Evolutionary conservation across 2,113 vertebrate species (phyloP), one percentile per base, ranked within the genome.

Genomic region (Cyrtonyx montezumae): DNA sequence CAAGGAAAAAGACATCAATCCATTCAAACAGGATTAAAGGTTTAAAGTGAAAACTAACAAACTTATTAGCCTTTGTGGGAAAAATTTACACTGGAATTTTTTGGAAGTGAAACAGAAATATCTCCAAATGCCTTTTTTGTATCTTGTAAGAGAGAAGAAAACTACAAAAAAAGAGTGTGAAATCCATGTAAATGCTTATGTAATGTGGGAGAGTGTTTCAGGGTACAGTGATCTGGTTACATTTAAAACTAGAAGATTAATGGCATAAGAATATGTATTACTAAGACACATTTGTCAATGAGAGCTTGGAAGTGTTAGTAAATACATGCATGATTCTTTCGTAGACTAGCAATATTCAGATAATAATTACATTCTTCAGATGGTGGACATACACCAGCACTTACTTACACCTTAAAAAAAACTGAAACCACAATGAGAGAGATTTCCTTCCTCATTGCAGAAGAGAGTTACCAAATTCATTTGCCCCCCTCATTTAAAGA

Each of bases 21-120:
- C 89, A 90, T 96, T 97, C 93, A 97, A 96, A 96, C 58, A 94
- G 96, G 88, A 94, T 93, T 93, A 96, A 96, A 95, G 91, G 61
- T 94, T 96, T 95, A 91, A 80, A 91, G 30, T 93, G 71, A 97
- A 97, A 96, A 97, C 88, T 82, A 95, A 82, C 79, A 95, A 89
- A 93, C 65, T 95, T 79, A 18, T 91, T 88, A 90, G 65, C 74
- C 49, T 95, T 91, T 95, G 70, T 94, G 91, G 84, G 91, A 97
- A 96, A 95, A 96, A 81, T 58, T 69, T 90, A 56, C 58, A 76
- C 56, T 78, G 25, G 32, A 36, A 49, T 67, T 75, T 86, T 94
- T 89, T 70, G 94, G 62, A 73, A 37, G 58, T 71, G 48, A 94
- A 96, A 87, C 8, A 68, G 5, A 73, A 73, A 45, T 63, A 84